Percentiles rank a stretch among this genome's conserved stretches.
Evolutionary conservation across 2,113 vertebrate species (phyloP).

Genomic region (Turdus rufiventris): DNA sequence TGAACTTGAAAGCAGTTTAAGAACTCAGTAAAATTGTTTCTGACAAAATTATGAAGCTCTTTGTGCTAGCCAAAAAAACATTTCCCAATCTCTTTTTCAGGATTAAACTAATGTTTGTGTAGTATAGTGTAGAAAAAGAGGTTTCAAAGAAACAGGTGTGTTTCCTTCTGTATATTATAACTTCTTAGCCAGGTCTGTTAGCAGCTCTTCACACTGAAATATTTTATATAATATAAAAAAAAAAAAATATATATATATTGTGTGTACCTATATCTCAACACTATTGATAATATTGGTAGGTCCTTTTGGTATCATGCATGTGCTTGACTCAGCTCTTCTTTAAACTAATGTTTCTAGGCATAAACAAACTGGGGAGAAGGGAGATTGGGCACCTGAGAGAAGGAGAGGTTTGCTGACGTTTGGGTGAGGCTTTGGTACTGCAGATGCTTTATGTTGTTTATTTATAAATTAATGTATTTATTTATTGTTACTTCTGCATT

Average conservation of each 20-base stretch:
- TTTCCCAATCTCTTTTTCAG: neutral
- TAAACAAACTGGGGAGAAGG: neutral
- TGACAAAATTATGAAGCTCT: neutral
- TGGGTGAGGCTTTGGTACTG: neutral
- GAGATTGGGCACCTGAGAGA: neutral
- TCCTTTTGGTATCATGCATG: neutral
- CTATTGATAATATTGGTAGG: neutral
- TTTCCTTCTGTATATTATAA: neutral
- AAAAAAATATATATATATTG: neutral
- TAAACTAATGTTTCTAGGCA: neutral
- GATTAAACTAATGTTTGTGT: neutral
- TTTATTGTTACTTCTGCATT: neutral
- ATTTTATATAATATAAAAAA: neutral
- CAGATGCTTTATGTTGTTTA: neutral
- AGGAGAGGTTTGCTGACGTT: neutral
- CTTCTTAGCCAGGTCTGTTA: neutral
- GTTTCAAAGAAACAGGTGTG: neutral
- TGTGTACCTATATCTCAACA: neutral
- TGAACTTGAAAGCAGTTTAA: neutral
- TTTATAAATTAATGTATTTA: neutral
- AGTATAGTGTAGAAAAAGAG: neutral
- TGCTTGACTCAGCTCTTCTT: neutral
- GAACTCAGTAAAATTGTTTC: neutral
- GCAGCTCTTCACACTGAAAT: neutral
- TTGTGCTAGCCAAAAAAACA: fast-evolving